Evolutionary conservation across 1,140 invertebrate species (phyloP), one percentile per base, ranked within the genome.

Genomic region (Aphaenogaster ashmeadi): DNA sequence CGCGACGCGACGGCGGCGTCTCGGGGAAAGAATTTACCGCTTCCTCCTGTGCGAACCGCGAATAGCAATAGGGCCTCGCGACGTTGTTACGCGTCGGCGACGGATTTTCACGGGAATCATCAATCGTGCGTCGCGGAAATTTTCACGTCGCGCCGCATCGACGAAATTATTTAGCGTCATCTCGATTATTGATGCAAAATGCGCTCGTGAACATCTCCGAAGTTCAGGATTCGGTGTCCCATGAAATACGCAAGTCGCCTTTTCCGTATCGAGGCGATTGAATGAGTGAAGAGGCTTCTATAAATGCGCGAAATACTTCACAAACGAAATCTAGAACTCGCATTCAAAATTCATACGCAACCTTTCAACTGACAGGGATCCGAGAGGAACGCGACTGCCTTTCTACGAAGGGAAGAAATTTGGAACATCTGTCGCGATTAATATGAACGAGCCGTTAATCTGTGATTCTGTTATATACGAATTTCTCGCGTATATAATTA

Each of bases 1-100:
- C 27, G 27, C 27, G 27, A 27, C 27, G 27, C 27, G 27, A 67
- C 64, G 67, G 44, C 54, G 27, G 27, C 41, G 69, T 47, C 69
- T 74, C 69, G 41, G 38, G 80, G 27, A 50, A 84, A 84, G 54
- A 84, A 84, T 75, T 84, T 84, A 84, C 80, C 54, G 38, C n/a
- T 74, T 74, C 67, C 41, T 74, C 47, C 41, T 69, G 3, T 69
- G 62, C 21, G 33, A 50, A 27, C 47, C 2, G 69, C 54, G 69
- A 74, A 84, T 75, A 84, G n/a, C 33, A 75, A 67, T 84, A 62
- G 50, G 41, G 38, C 27, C 52, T 9, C 38, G 21, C 36, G 11
- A 54, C 50, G 38, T 36, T 21, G 44, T 66, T 66, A 66, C 41
- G 27, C 18, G 21, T 47, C 11, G 11, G 8, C n/a, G 33, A 38